Conservation (phyloP, 2,113 vertebrate species). For the Anarhynchus alexandrinus region DNA sequence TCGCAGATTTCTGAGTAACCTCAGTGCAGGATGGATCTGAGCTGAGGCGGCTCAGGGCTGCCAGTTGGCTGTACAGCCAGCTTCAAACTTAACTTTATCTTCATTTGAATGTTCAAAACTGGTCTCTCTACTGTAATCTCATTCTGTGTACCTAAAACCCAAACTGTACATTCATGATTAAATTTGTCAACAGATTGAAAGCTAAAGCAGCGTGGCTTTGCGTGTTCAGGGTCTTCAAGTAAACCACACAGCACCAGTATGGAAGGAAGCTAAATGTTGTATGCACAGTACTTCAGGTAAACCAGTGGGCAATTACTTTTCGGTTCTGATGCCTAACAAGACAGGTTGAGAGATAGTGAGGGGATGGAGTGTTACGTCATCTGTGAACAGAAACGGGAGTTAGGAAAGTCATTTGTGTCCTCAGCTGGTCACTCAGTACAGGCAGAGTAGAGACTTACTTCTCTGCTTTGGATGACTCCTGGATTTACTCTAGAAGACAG, state of each 20-base stretch:
- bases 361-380: background rate
- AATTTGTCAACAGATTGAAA: conserved; percentile 9
- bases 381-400: background rate
- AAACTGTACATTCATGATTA: background rate
- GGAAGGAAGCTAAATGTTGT: background rate
- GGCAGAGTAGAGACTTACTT: background rate
- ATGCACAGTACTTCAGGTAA: background rate
- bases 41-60: background rate
- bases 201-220: background rate
- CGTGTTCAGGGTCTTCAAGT: background rate
- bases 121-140: background rate
- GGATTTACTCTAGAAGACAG: background rate
- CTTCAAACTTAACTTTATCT: background rate
- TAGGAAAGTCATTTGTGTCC: background rate
- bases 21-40: background rate
- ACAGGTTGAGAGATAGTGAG: background rate
- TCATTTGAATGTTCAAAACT: background rate
- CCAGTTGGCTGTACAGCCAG: background rate
- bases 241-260: background rate
- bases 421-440: background rate
- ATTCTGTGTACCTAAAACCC: background rate
- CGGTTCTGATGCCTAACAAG: background rate
- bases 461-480: background rate
- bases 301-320: background rate
- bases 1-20: background rate